A percentile compares a stretch with the other conserved stretches of the same genome.
Evolutionary conservation across 2,888 invertebrate species (phyloP).

Genomic region (Eupithecia subumbrata): DNA sequence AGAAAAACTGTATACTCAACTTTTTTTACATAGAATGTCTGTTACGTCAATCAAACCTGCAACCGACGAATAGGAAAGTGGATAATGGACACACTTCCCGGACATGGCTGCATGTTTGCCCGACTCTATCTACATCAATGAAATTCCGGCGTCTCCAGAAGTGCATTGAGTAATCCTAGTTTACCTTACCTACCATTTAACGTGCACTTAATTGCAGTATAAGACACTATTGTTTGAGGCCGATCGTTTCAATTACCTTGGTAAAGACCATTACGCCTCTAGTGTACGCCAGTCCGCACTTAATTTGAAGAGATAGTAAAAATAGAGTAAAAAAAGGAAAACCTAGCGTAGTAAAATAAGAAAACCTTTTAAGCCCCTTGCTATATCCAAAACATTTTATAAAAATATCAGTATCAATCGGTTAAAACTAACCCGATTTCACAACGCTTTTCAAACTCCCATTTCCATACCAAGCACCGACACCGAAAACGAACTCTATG

Average conservation of each 20-base stretch:
- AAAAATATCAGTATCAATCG: background rate
- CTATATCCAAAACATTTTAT: no score
- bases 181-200: constrained; percentile 12
- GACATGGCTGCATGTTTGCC: constrained; percentile 47
- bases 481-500: background rate
- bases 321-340: no score
- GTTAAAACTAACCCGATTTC: background rate
- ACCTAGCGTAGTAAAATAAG: no score
- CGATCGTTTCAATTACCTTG: background rate
- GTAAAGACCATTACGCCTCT: background rate
- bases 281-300: no score
- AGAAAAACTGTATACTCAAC: no score
- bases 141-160: constrained; percentile 27
- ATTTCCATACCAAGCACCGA: background rate
- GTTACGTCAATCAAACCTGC: no score
- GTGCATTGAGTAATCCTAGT: constrained; percentile 23
- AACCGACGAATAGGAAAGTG: background rate
- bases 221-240: constrained; percentile 5
- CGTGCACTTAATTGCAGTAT: background rate
- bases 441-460: constrained; percentile 14
- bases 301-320: no score
- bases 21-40: no score
- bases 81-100: constrained; percentile 35
- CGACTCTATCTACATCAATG: constrained; percentile 35
- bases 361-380: no score